These are phyloP conservation scores for Mesaphorura yosii DNA, from an alignment of 1,140 invertebrate genomes.

Conservation along the genomic window DNA sequence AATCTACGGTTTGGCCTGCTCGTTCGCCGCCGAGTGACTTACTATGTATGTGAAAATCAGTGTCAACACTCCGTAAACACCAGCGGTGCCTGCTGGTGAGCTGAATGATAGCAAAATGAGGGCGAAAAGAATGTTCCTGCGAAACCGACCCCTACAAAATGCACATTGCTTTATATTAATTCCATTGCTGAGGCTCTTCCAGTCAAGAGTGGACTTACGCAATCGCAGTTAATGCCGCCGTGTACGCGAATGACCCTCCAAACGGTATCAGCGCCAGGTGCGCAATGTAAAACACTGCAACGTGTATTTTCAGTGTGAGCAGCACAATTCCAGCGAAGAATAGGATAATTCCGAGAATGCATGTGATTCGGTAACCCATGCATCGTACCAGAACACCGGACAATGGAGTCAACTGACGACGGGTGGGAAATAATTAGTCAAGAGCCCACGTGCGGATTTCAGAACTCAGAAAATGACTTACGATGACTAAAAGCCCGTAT, in stretches of 20 bases:
- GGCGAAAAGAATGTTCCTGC: too few species aligned
- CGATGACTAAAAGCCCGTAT: neutral
- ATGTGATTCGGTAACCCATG: slow-evolving; percentile 16
- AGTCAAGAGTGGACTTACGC: too few species aligned
- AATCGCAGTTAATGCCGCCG: neutral
- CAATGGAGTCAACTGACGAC: neutral
- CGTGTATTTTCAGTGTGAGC: slow-evolving; percentile 13
- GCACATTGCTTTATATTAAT: too few species aligned
- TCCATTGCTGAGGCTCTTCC: too few species aligned
- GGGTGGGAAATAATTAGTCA: neutral
- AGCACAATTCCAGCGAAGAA: slow-evolving; percentile 14
- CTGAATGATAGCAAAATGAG: too few species aligned
- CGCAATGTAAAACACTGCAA: neutral
- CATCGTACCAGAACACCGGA: neutral
- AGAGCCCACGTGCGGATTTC: neutral
- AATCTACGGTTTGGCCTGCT: too few species aligned
- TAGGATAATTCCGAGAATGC: slow-evolving; percentile 15
- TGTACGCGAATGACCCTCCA: slow-evolving; percentile 16
- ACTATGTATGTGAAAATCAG: too few species aligned
- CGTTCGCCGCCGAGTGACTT: too few species aligned
- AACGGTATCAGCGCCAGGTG: slow-evolving; percentile 8
- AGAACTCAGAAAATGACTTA: neutral
- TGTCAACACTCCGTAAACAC: too few species aligned
- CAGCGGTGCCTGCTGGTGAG: too few species aligned
- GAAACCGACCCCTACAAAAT: too few species aligned